Percentiles rank a stretch among this genome's conserved stretches.
Conservation (phyloP, 2,797 vertebrate species). For the Botia kubotai region DNA sequence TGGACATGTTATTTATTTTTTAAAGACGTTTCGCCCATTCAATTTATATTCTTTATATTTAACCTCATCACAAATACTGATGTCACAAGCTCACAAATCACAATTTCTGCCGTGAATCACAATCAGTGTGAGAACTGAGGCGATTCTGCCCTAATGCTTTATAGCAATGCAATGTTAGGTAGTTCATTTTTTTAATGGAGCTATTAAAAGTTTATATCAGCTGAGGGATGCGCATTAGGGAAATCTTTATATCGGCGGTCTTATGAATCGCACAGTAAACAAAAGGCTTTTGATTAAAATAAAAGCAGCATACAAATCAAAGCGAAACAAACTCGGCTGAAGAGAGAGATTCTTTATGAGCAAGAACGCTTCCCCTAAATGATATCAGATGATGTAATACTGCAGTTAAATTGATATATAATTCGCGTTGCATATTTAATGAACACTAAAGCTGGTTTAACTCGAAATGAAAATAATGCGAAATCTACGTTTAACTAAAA, state of each 20-base stretch:
- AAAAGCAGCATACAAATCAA: neutral
- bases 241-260: neutral
- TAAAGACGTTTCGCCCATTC: neutral
- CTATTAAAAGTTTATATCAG: constrained; percentile 7
- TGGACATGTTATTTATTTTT: neutral
- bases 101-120: constrained; percentile 6
- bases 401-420: neutral
- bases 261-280: constrained; percentile 1
- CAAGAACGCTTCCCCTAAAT: neutral
- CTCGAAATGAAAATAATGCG: too few species aligned
- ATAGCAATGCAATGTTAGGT: constrained; percentile 6
- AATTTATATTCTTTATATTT: neutral
- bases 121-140: constrained; percentile 15
- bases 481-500: neutral
- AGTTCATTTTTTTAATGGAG: neutral
- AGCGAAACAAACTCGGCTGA: neutral
- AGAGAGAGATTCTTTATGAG: neutral
- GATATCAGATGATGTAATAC: neutral
- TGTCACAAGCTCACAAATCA: constrained; percentile 17
- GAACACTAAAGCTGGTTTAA: too few species aligned
- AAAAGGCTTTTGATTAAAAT: constrained; percentile 26
- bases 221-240: neutral
- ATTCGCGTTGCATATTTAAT: neutral
- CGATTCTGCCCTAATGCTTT: neutral
- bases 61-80: neutral